Evolutionary conservation across 1,140 invertebrate genomes (phyloP), one percentile per base, ranked within the genome.

Genomic region (Sycophaga agraensis): DNA sequence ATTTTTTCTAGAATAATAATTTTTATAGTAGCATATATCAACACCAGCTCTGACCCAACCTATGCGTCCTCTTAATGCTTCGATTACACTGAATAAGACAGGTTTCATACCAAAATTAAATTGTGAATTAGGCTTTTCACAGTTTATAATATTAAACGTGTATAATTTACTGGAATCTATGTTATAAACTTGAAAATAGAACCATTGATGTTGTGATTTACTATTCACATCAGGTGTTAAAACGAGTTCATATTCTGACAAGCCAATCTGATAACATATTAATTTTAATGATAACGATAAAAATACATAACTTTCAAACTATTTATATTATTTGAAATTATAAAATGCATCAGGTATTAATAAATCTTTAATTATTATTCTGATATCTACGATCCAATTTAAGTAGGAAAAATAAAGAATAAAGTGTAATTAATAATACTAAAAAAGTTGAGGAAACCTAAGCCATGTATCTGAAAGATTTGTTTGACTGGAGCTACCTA

Each of bases 41-140:
- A 82, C 82, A 2, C 92, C 93, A 12, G 81, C 82, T 67, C 92
- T 78, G 0, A 84, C 71, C 94, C 94, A 96, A 26, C 87, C 86
- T 43, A 84, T 79, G 67, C 83, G 82, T 40, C 88, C 88, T 31
- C 84, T 68, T 43, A 86, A 76, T 1, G 89, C 86, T 66, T 92
- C 90, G 51, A 78, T 84, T 5, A 93, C 89, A 24, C 92, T 95
- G 78, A 90, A 96, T 72, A 96, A 77, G n/a, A 96, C 86, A 28
- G 94, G 94, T 73, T 93, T 91, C 93, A 96, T 95, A 12, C 93
- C 93, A 77, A 89, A 91, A 75, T 94, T 94, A 74, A 94, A 95
- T 78, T 95, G 91, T 63, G 91, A 94, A 77, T 92, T 92, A 16
- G 86, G 84, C 76, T 96, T 96, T 70, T 94, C 89, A 82, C 91